Evolutionary conservation across 2,888 invertebrate genomes (phyloP), one percentile per base, ranked within the genome.

Genomic region (Limnephilus marmoratus): DNA sequence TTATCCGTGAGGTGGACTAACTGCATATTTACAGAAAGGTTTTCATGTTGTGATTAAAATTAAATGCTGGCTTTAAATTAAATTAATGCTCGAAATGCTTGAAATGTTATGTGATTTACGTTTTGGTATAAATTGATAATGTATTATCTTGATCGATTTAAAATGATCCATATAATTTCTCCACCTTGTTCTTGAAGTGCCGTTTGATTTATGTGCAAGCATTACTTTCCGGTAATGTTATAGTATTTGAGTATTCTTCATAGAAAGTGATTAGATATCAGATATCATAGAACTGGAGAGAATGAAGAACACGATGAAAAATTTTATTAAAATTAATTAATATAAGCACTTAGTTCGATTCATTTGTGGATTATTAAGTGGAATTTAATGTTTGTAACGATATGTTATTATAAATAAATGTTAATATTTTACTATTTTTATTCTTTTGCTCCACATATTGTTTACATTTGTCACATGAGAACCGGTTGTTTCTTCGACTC

Each of bases 211-310:
- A 83, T 34, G 34, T 3, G 15, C 83, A 83, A 15, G 15, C 34
- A n/a, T 37, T n/a, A n/a, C 24, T 41, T 37, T 83, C 83, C 83
- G 34, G 83, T 83, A 83, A 83, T 83, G 37, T 37, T 37, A 37
- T 83, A 37, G 18, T 83, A 83, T 37, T 86, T n/a, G 49, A 45
- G 45, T n/a, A 49, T 29, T 86, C n/a, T 80, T 80, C 88, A 88
- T 68, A 53, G 88, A 88, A 80, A 88, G 88, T 37, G 34, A 34
- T 88, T 31, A 12, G 68, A 88, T 37, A 53, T 80, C 34, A 9
- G 83, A 9, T 24, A 68, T 68, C 68, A 68, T 68, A 7, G 24
- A 68, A 68, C 68, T 68, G 24, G 1, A 68, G 68, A 68, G 68
- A 9, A 7, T 68, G 24, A 7, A 68, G 68, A 68, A 68, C 24